These are phyloP conservation scores for Stictocephala bisonia DNA, from an alignment of 2,888 invertebrate species.

Conservation along the genomic window DNA sequence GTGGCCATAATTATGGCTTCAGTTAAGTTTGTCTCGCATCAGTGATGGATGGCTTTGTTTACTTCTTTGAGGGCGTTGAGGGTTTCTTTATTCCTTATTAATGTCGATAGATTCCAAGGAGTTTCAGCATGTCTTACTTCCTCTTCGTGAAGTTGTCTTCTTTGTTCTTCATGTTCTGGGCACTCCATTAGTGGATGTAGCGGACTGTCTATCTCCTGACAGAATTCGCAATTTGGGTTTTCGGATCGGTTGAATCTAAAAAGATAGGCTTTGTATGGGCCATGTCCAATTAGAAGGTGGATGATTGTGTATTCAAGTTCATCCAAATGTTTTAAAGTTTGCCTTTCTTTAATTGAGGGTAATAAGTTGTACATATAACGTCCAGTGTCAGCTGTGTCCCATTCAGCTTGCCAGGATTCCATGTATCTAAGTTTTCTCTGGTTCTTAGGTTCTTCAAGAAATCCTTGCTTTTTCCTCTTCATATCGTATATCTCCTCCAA, in stretches of 20 bases:
- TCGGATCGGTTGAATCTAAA: neutral
- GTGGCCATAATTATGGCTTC: too few relatives aligned
- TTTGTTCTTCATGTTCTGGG: neutral
- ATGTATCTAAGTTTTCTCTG: neutral
- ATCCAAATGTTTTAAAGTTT: neutral
- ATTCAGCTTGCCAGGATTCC: neutral
- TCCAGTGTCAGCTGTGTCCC: neutral
- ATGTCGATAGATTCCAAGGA: too few relatives aligned
- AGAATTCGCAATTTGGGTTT: neutral
- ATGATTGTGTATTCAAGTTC: neutral
- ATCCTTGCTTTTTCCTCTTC: too few relatives aligned
- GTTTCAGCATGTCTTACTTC: too few relatives aligned
- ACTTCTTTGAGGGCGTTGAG: too few relatives aligned
- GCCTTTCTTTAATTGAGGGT: neutral
- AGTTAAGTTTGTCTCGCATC: too few relatives aligned
- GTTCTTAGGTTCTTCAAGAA: neutral
- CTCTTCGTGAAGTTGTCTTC: too few relatives aligned
- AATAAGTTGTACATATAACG: neutral
- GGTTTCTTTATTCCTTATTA: too few relatives aligned
- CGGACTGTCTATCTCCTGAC: neutral
- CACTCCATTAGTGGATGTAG: neutral
- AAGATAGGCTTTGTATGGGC: neutral
- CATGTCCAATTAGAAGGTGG: conserved; percentile 8
- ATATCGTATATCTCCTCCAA: too few relatives aligned
- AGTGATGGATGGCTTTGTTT: too few relatives aligned